Evolutionary conservation across 2,797 vertebrate genomes (phyloP).

Genomic region (Orientallactaga sibirica): DNA sequence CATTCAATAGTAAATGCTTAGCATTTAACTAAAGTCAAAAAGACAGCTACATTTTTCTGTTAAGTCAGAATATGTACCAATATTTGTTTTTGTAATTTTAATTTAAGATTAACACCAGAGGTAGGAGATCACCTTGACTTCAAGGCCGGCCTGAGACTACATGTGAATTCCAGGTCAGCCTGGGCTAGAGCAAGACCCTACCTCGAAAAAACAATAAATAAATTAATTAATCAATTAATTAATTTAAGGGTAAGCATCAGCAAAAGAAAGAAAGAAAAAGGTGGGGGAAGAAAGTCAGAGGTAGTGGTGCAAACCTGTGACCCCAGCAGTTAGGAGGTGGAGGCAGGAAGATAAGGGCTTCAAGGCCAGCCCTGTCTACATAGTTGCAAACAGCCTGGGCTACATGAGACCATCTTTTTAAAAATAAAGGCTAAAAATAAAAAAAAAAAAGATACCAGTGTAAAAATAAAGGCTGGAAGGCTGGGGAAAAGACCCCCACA

Average conservation of each 20-base stretch:
- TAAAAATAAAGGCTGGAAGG: too few relatives aligned
- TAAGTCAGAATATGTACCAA: neutral
- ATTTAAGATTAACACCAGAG: neutral
- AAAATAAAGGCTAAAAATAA: too few relatives aligned
- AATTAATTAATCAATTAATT: neutral
- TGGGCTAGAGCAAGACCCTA: too few relatives aligned
- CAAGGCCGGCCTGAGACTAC: neutral
- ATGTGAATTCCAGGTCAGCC: neutral
- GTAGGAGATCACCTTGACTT: neutral
- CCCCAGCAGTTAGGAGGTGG: neutral
- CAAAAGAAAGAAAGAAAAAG: too few relatives aligned
- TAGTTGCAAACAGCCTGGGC: neutral
- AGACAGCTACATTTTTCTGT: neutral
- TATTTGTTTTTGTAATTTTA: neutral
- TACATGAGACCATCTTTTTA: neutral
- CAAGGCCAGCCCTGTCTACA: neutral
- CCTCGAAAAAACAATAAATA: too few relatives aligned
- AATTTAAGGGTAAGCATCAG: neutral
- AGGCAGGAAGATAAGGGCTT: neutral
- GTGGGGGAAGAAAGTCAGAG: neutral
- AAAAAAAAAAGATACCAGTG: too few relatives aligned
- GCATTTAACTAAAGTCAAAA: neutral
- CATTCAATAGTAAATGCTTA: neutral
- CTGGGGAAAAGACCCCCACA: too few relatives aligned
- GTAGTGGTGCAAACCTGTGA: neutral